Conservation (phyloP, 2,797 vertebrate species). For the Enteromius treurensis region DNA sequence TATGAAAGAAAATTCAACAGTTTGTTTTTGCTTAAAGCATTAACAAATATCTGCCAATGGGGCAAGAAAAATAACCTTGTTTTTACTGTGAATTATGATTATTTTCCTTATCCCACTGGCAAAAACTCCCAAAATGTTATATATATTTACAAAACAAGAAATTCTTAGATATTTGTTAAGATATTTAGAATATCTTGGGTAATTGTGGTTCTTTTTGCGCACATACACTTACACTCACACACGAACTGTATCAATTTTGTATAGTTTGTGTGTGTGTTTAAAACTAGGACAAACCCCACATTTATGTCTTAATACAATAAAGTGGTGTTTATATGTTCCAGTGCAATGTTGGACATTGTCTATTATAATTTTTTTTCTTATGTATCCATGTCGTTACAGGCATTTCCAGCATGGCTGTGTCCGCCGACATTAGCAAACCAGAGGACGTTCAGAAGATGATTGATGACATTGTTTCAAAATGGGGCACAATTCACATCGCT, state of each 20-base stretch:
- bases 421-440: constrained; percentile 81
- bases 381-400: constrained; percentile 59
- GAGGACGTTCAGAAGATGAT: constrained; percentile 79
- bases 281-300: background rate
- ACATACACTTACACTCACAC: no score
- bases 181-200: no score
- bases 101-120: background rate
- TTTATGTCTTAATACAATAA: background rate
- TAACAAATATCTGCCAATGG: background rate
- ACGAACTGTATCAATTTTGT: no score
- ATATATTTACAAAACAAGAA: no score
- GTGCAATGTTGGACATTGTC: background rate
- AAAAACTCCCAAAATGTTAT: background rate
- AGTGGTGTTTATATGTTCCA: background rate
- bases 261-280: background rate
- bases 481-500: constrained; percentile 77
- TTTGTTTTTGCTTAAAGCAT: background rate
- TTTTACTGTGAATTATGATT: background rate
- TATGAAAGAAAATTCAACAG: background rate
- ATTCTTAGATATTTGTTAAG: no score
- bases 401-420: constrained; percentile 69
- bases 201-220: no score
- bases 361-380: background rate
- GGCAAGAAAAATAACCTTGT: background rate
- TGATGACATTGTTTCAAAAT: constrained; percentile 73